phyloP scores from a whole-genome alignment of 2,797 vertebrate species.

The Champsocephalus gunnari region DNA sequence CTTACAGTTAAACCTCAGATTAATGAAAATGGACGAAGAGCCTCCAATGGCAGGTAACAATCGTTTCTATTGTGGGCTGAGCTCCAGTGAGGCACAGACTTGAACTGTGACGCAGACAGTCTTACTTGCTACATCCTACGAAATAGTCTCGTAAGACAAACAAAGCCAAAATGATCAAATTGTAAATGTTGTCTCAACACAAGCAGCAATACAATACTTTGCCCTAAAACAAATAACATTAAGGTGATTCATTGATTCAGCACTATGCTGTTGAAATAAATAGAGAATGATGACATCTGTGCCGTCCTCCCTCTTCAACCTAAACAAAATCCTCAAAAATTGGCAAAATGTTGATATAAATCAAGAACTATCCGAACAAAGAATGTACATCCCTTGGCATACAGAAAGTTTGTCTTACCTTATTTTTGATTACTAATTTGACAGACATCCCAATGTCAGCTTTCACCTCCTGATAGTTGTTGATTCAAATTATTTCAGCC shows the following conservation, averaged over 20 bases:
- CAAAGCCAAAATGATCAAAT: background rate
- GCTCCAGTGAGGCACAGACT: conserved; percentile 38
- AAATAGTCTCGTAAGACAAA: background rate
- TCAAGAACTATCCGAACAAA: background rate
- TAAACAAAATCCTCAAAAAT: background rate
- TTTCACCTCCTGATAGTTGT: background rate
- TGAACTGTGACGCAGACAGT: background rate
- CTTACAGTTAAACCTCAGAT: conserved; percentile 34
- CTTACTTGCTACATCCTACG: background rate
- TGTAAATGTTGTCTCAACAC: background rate
- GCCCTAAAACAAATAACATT: background rate
- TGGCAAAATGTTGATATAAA: background rate
- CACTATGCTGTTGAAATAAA: too few species aligned
- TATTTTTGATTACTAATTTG: background rate
- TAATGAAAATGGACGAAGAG: conserved; percentile 23
- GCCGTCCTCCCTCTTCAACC: too few species aligned
- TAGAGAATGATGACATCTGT: too few species aligned
- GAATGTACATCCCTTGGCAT: background rate
- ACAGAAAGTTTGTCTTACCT: background rate
- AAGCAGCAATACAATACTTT: background rate
- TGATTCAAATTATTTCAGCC: too few species aligned
- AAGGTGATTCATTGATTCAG: too few species aligned
- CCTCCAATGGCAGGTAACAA: conserved; percentile 53
- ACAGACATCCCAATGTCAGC: background rate
- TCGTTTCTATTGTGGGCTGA: conserved; percentile 23